phyloP scores from a whole-genome alignment of 92 coral and sea anemone genomes.

The Porites divaricata region DNA sequence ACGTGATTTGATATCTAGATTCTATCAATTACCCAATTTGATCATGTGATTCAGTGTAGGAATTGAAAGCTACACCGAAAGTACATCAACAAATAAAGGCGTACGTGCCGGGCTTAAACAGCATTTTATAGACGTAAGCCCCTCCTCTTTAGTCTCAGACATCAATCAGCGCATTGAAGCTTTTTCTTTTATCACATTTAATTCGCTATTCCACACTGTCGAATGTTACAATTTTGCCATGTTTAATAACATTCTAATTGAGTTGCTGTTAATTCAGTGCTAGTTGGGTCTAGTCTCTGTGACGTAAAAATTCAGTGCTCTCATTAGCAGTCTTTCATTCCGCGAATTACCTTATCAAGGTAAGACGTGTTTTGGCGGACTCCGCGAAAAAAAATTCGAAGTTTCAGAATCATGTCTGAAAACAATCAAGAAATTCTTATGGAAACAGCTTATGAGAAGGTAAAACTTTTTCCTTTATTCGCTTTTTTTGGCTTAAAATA shows the following conservation, averaged over 20 bases:
- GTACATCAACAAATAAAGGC: too few relatives aligned
- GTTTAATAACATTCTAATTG: slow-evolving; percentile 1
- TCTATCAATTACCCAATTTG: slow-evolving; percentile 10
- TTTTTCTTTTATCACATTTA: background rate
- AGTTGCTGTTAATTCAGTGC: slow-evolving; percentile 1
- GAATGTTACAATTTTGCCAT: background rate
- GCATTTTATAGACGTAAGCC: too few relatives aligned
- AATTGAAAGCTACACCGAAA: background rate
- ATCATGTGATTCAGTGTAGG: background rate
- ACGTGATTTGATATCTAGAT: background rate
- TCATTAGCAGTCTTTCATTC: slow-evolving; percentile 12
- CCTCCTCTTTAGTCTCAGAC: too few relatives aligned
- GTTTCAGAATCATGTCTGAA: background rate
- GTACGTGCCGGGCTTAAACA: too few relatives aligned
- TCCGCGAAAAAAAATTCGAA: background rate
- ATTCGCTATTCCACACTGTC: background rate
- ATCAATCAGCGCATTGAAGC: background rate
- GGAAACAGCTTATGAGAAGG: slow-evolving; percentile 11
- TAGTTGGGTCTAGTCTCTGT: slow-evolving; percentile 11
- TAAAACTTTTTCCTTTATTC: background rate
- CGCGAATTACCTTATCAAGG: background rate
- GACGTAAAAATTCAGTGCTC: slow-evolving; percentile 6
- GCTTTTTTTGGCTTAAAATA: background rate
- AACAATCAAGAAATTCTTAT: background rate
- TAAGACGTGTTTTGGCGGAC: slow-evolving; percentile 33